Percentiles rank a stretch among this genome's conserved stretches.
Conservation (phyloP, 35 echinoderm and acorn worm species). For the Apostichopus parvimensis region DNA sequence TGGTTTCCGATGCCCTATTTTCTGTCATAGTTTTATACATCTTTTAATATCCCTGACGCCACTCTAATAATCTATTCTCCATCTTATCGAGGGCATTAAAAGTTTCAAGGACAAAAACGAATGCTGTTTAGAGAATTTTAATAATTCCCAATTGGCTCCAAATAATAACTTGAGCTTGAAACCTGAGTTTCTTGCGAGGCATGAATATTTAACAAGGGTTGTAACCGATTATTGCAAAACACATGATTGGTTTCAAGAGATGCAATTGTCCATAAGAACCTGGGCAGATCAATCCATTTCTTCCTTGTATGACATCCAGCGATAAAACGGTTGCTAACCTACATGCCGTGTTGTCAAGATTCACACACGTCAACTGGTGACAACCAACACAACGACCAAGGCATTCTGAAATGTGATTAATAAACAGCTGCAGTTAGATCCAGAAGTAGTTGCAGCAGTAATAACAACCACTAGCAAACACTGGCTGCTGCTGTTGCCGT, state of each 20-base stretch:
- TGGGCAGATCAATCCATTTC: no score
- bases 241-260: neutral
- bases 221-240: neutral
- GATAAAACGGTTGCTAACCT: neutral
- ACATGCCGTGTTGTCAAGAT: neutral
- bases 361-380: neutral
- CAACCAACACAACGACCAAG: neutral
- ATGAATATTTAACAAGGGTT: neutral
- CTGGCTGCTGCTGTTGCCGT: neutral
- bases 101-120: neutral
- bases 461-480: neutral
- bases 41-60: neutral
- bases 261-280: neutral
- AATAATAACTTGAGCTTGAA: neutral
- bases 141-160: neutral
- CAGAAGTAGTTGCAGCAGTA: neutral
- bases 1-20: neutral
- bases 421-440: neutral
- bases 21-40: neutral
- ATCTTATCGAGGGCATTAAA: neutral
- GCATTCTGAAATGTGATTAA: neutral
- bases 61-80: neutral
- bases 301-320: neutral
- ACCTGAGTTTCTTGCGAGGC: neutral
- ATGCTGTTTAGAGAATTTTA: neutral